A percentile compares a stretch with the other conserved stretches of the same genome.
phyloP scores from a whole-genome alignment of 2,797 vertebrate species.

The Muscicapa comitata region DNA sequence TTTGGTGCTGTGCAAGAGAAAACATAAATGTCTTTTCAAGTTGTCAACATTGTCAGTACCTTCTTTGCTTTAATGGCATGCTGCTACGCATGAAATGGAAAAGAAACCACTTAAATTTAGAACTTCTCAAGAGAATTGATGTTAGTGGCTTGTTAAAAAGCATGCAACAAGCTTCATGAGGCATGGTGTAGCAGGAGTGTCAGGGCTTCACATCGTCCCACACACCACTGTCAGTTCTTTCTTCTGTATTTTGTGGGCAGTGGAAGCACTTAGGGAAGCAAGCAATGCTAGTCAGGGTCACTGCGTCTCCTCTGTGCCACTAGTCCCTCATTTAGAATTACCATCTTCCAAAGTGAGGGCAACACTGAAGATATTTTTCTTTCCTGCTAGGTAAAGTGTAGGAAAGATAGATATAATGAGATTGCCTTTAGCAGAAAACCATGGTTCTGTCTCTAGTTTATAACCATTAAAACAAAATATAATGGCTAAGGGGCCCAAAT shows the following conservation, averaged over 20 bases:
- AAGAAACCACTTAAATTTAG: not conserved
- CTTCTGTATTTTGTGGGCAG: not conserved
- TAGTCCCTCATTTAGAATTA: not conserved
- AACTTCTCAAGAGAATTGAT: not conserved
- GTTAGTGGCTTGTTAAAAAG: constrained; percentile 48
- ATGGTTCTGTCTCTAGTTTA: not conserved
- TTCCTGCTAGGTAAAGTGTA: not conserved
- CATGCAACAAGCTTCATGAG: constrained; percentile 39
- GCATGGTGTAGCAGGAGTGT: not conserved
- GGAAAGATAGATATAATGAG: not conserved
- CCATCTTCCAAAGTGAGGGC: not conserved
- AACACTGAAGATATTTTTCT: not conserved
- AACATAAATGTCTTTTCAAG: constrained; percentile 58
- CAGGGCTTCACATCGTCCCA: not conserved
- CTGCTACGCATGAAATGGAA: not conserved
- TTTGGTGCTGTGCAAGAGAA: constrained; percentile 75
- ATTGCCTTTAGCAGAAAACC: not conserved
- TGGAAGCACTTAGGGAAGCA: not conserved
- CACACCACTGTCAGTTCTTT: not conserved
- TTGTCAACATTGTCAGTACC: not conserved
- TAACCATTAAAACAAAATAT: not conserved
- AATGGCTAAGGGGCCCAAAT: not conserved
- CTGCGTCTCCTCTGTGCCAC: not conserved
- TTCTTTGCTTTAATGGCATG: constrained; percentile 11
- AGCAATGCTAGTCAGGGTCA: accelerated